Evolutionary conservation across 2,888 invertebrate genomes (phyloP), one percentile per base, ranked within the genome.

Genomic region (Leuctra nigra): DNA sequence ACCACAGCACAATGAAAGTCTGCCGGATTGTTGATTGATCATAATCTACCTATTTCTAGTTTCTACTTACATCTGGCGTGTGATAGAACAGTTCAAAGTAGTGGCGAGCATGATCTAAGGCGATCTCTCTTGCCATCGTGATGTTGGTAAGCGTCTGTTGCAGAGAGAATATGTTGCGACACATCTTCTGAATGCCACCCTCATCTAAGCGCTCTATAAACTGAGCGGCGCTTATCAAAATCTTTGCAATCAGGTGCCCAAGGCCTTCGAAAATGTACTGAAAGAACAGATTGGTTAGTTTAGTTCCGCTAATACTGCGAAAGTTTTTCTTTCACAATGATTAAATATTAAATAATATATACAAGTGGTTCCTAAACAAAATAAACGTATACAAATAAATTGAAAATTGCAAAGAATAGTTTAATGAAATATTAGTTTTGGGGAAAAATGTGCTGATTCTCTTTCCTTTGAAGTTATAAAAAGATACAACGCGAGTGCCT

Each of bases 261-360:
- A 97, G 75, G 1, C 94, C 94, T 72, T 90, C 88, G 73, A 94
- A 88, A 61, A 94, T 84, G 69, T 94, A 95, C 86, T 92, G 77
- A 56, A 71, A 73, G 65, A 57, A 62, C 63, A n/a, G n/a, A n/a
- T n/a, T n/a, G n/a, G n/a, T n/a, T n/a, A n/a, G n/a, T n/a, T n/a
- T n/a, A n/a, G n/a, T n/a, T n/a, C n/a, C n/a, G n/a, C n/a, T n/a
- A n/a, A n/a, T n/a, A n/a, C n/a, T n/a, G n/a, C n/a, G n/a, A n/a
- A n/a, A n/a, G n/a, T n/a, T n/a, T n/a, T n/a, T n/a, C n/a, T n/a
- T n/a, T n/a, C n/a, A n/a, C n/a, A n/a, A n/a, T n/a, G n/a, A n/a
- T n/a, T n/a, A n/a, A n/a, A n/a, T n/a, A n/a, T n/a, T n/a, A n/a
- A n/a, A n/a, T n/a, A n/a, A n/a, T n/a, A n/a, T n/a, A n/a, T n/a